These are phyloP conservation scores for Mycetomoellerius zeteki DNA, from an alignment of 1,140 invertebrate species.

Conservation along the genomic window DNA sequence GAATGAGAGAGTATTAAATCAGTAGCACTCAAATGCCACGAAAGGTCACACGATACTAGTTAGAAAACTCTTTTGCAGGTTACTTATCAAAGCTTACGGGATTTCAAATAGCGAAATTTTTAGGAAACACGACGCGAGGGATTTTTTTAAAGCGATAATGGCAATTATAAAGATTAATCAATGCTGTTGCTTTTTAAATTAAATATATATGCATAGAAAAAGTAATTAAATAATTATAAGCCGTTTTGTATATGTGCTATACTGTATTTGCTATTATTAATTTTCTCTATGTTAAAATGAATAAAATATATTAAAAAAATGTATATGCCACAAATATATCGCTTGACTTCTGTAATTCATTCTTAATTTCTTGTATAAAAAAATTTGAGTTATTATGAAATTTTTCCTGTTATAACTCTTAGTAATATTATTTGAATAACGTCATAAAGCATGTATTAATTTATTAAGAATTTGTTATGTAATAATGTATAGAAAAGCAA, in stretches of 20 bases:
- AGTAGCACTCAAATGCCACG: slow-evolving; percentile 83
- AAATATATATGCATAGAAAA: not conserved
- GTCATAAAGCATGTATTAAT: not conserved
- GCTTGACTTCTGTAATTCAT: not conserved
- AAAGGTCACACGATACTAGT: slow-evolving; percentile 84
- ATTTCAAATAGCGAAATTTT: slow-evolving; percentile 70
- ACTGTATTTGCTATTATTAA: not conserved
- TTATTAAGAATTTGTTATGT: not conserved
- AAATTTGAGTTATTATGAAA: not conserved
- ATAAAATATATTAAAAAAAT: slow-evolving; percentile 10
- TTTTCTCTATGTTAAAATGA: not conserved
- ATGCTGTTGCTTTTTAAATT: not conserved
- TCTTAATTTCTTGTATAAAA: not conserved
- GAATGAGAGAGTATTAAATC: slow-evolving; percentile 69
- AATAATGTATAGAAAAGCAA: not conserved
- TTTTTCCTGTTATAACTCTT: not conserved
- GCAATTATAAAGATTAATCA: not conserved
- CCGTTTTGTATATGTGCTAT: not conserved
- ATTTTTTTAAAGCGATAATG: slow-evolving; percentile 68
- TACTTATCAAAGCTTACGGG: slow-evolving; percentile 64
- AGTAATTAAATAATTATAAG: slow-evolving; percentile 20
- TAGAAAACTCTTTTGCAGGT: slow-evolving; percentile 69
- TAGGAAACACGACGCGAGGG: slow-evolving; percentile 77
- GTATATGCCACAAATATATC: not conserved
- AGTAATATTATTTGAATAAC: not conserved